Conservation (phyloP, 1,140 invertebrate genomes). For the Zaprionus tsacasi region DNA sequence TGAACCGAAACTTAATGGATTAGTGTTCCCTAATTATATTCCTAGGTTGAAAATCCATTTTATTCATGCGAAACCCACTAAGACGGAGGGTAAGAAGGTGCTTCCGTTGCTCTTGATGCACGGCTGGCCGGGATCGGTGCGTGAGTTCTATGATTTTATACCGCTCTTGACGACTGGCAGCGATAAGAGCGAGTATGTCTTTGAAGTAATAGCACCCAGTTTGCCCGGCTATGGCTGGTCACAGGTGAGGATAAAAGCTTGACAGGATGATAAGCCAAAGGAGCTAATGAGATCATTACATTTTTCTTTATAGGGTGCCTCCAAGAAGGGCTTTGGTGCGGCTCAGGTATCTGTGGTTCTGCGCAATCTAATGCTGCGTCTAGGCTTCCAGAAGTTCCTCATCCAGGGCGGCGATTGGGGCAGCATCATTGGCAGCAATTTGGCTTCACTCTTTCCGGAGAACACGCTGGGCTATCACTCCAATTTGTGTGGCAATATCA, state of each 20-base stretch:
- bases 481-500: slow-evolving; percentile 86
- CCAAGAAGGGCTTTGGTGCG: slow-evolving; percentile 87
- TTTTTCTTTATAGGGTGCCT: slow-evolving; percentile 84
- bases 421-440: slow-evolving; percentile 85
- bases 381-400: slow-evolving; percentile 91
- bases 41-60: slow-evolving; percentile 90
- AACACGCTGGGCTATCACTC: slow-evolving; percentile 87
- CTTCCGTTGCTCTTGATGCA: slow-evolving; percentile 91
- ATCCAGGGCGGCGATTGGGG: slow-evolving; percentile 95
- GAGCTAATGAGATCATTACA: background rate
- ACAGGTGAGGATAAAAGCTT: slow-evolving; percentile 84
- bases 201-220: slow-evolving; percentile 92
- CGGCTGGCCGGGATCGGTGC: slow-evolving; percentile 95
- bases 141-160: slow-evolving; percentile 93
- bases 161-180: slow-evolving; percentile 87
- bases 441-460: slow-evolving; percentile 89
- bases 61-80: slow-evolving; percentile 86
- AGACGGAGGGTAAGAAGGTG: slow-evolving; percentile 85
- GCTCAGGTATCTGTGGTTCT: slow-evolving; percentile 90
- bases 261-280: background rate
- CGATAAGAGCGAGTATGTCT: slow-evolving; percentile 87
- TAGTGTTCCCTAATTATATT: background rate
- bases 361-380: slow-evolving; percentile 92
- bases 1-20: too few relatives aligned
- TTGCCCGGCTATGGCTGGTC: slow-evolving; percentile 95